These are phyloP conservation scores for Pilophorus perplexus DNA, from an alignment of 2,888 invertebrate species.

Conservation along the genomic window DNA sequence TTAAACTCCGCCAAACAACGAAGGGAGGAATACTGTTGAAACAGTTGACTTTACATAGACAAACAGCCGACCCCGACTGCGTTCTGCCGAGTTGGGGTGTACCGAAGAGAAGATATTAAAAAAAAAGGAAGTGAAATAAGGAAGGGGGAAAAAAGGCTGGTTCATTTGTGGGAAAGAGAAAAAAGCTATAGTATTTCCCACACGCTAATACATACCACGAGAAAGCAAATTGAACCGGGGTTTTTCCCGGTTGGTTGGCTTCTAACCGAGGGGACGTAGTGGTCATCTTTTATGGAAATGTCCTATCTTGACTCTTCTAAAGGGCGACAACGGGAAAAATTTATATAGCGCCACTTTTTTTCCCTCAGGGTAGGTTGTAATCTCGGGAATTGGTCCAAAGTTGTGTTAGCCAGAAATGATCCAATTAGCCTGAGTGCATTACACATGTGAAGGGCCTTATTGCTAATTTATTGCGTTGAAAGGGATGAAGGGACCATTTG, in stretches of 20 bases:
- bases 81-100: not conserved
- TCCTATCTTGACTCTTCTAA: not conserved
- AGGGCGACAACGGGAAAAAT: slow-evolving; percentile 1
- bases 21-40: not conserved
- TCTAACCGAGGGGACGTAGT: not conserved
- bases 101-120: slow-evolving; percentile 14
- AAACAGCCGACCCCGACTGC: not conserved
- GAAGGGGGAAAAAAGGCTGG: not conserved
- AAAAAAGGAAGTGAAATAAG: not conserved
- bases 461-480: slow-evolving; percentile 20
- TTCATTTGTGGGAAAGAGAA: not conserved
- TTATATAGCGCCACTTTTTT: slow-evolving; percentile 1
- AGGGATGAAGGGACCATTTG: slow-evolving; percentile 13
- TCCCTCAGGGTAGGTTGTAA: not conserved
- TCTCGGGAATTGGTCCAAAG: slow-evolving; percentile 8
- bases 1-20: not conserved
- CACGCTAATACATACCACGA: not conserved
- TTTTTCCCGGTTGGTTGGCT: not conserved
- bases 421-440: slow-evolving; percentile 23
- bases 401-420: not conserved
- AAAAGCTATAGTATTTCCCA: not conserved
- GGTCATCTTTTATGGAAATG: slow-evolving; percentile 14
- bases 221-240: slow-evolving; percentile 2
- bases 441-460: slow-evolving; percentile 20
- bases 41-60: slow-evolving; percentile 15